Evolutionary conservation across 2,113 vertebrate genomes (phyloP), one percentile per base, ranked within the genome.

Genomic region (Tachysurus fulvidraco): DNA sequence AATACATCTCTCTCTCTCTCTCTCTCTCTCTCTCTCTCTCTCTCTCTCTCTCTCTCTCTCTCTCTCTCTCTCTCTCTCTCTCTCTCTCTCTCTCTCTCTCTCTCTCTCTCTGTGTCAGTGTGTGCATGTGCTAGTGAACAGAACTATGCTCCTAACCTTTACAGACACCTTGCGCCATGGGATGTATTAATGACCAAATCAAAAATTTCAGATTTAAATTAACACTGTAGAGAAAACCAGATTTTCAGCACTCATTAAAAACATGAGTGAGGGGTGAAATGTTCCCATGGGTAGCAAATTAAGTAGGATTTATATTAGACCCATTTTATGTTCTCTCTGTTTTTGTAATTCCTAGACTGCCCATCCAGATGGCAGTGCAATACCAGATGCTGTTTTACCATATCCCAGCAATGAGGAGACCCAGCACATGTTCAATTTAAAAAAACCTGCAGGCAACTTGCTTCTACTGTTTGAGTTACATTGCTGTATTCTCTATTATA

Each of bases 161-260:
- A 36, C 60, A 57, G 67, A n/a, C 84, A 44, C n/a, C 41, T 14
- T 28, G 62, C 81, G 73, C 64, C 73, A 41, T 28, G 55, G n/a
- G 81, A 86, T 73, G 85, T n/a, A n/a, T 84, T 86, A 86, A 89
- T 89, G 62, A 84, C 74, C 44, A 46, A 60, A 57, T 83, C 88
- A 86, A 62, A 84, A 84, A 69, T 50, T 85, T 83, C 50, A 57
- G 79, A 60, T 69, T 41, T 41, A 86, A 64, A 86, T 86, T n/a
- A 83, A 83, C 44, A 83, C 54, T 16, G 59, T 54, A 54, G 41
- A 67, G 44, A 85, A 85, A 79, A 67, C 57, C 57, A 36, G 59
- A 65, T 79, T 85, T 85, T 54, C 28, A 50, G 55, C 7, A 14
- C 36, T 78, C 59, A 77, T 83, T 77, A 77, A 86, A 81, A 25